Evolutionary conservation across 2,888 invertebrate species (phyloP).

Genomic region (Lasius fuliginosus): DNA sequence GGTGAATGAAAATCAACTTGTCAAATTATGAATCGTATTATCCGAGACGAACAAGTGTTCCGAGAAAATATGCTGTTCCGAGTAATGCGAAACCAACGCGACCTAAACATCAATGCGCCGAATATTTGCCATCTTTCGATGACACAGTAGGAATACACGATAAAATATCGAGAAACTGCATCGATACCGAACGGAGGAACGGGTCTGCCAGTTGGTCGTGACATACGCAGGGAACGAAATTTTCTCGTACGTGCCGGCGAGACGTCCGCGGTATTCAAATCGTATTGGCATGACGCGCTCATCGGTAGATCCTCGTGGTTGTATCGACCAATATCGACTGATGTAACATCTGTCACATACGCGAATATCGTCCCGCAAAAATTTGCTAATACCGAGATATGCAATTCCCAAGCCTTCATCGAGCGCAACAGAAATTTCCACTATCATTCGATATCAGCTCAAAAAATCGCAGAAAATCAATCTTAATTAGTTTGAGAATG

Average conservation of each 20-base stretch:
- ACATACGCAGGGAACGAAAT: slow-evolving; percentile 69
- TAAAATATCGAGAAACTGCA: slow-evolving; percentile 54
- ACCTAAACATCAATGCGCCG: slow-evolving; percentile 23
- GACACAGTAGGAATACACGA: slow-evolving; percentile 40
- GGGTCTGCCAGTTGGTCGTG: slow-evolving; percentile 66
- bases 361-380: slow-evolving; percentile 19
- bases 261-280: slow-evolving; percentile 58
- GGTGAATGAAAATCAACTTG: not conserved
- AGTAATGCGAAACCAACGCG: slow-evolving; percentile 31
- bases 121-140: slow-evolving; percentile 39
- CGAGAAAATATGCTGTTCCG: not conserved
- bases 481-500: not conserved
- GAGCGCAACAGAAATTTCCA: not conserved
- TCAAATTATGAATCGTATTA: not conserved
- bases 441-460: not conserved
- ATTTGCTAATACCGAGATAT: slow-evolving; percentile 19
- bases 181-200: slow-evolving; percentile 46
- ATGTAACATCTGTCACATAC: slow-evolving; percentile 4
- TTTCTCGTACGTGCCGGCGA: slow-evolving; percentile 63
- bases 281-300: slow-evolving; percentile 58
- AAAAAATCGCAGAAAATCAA: not conserved
- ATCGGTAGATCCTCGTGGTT: slow-evolving; percentile 43
- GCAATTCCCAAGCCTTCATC: not conserved
- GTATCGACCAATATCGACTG: slow-evolving; percentile 41
- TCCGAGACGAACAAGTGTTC: not conserved